Conservation (phyloP, 37 sponge, comb jelly and placozoan species). For the Beroe ovata region DNA sequence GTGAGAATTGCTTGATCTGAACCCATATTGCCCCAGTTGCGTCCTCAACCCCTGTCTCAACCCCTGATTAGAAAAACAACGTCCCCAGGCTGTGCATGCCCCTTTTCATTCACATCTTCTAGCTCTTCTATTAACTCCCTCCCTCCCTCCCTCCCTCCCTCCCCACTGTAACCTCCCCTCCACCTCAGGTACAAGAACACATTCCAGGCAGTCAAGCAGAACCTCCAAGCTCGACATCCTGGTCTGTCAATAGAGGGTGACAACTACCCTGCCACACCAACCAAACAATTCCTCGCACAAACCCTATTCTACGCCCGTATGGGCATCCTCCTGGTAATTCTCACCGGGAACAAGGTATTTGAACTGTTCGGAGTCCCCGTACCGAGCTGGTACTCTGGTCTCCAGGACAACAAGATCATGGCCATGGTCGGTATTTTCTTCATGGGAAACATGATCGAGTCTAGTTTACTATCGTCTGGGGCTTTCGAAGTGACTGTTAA, state of each 20-base stretch:
- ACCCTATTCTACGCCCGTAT: slow-evolving; percentile 70
- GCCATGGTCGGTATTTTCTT: slow-evolving; percentile 75
- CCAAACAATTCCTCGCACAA: slow-evolving; percentile 69
- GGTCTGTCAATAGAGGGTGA: slow-evolving; percentile 76
- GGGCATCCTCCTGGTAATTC: slow-evolving; percentile 67
- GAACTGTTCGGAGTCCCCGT: slow-evolving; percentile 64
- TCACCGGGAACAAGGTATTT: slow-evolving; percentile 66
- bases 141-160: background rate
- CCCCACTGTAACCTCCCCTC: background rate
- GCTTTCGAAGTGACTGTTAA: slow-evolving; percentile 90
- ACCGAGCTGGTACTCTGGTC: slow-evolving; percentile 57
- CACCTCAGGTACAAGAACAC: slow-evolving; percentile 80
- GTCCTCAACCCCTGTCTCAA: too few relatives aligned
- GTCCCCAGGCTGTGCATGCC: background rate
- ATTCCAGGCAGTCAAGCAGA: slow-evolving; percentile 82
- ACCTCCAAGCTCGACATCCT: slow-evolving; percentile 75
- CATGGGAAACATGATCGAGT: slow-evolving; percentile 79
- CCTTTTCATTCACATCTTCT: background rate
- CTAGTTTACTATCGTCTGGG: slow-evolving; percentile 80
- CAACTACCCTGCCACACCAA: slow-evolving; percentile 80
- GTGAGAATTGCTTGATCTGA: too few relatives aligned
- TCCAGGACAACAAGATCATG: slow-evolving; percentile 72
- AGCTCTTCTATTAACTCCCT: too few relatives aligned
- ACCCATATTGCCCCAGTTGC: too few relatives aligned
- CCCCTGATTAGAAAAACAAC: background rate